Evolutionary conservation across 2,113 vertebrate genomes (phyloP), one percentile per base, ranked within the genome.

Genomic region (Smithornis capensis): DNA sequence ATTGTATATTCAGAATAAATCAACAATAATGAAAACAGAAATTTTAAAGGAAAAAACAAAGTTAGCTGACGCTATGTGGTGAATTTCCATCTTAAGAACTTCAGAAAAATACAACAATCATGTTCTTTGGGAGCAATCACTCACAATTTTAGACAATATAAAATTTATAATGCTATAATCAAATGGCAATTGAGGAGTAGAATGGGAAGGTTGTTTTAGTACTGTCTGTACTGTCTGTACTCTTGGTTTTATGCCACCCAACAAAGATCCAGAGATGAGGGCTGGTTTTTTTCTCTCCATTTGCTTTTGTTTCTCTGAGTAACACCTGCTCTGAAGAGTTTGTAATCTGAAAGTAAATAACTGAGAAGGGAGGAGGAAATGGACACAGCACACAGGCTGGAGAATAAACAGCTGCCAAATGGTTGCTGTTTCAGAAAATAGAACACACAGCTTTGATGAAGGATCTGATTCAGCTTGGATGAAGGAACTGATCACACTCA

Each of bases 321-420:
- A 94, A 92, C 93, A 94, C 95, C 94, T 96, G 88, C 90, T 96
- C 68, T 87, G 71, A 94, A 0, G 28, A 92, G 80, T 81, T 93
- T 70, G 70, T 92, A 93, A 92, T 97, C 94, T 75, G 82, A 96
- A 95, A 95, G 94, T 83, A 95, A 96, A 96, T 93, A 96, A 89
- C 83, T 87, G 68, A 52, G 88, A 76, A 90, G 86, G 90, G 60
- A 94, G 88, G 80, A 90, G 94, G 92, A 95, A 95, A 84, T 56
- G 80, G 88, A 74, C 86, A 59, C 47, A 75, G 70, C 33, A 25
- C 74, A 35, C 29, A 44, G 45, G 52, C 76, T 63, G 87, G 90
- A 78, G 93, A 92, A 86, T 81, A 81, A 94, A 52, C 96, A 97
- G 94, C 95, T 96, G 96, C 78, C 57, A 75, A 94, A 87, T 64